Evolutionary conservation across 1,140 invertebrate genomes (phyloP), one percentile per base, ranked within the genome.

Genomic region (Colletes gigas): DNA sequence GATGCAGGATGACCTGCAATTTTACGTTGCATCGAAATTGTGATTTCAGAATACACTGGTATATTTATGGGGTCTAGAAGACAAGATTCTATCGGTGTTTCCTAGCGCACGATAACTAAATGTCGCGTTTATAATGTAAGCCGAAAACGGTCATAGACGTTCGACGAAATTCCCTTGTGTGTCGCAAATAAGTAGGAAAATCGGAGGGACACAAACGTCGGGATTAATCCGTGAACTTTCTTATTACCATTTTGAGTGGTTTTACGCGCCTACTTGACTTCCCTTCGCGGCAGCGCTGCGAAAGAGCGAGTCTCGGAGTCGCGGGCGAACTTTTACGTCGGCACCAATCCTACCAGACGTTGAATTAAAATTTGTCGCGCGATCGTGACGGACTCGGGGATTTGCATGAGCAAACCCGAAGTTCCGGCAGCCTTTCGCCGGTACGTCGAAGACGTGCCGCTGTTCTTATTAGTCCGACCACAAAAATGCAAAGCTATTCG

Each of bases 161-260:
- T 67, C 65, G 17, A 50, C 30, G 50, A 10, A 12, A 30, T n/a
- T 70, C 68, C 68, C 54, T n/a, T 9, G 21, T 39, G 21, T 15
- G 9, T 55, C 52, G 68, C 21, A 70, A 70, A 70, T 57, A 39
- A 70, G 62, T 44, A 39, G 30, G 44, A 19, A 79, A 70, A 80
- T 80, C 30, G 52, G 15, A 10, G n/a, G 47, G 30, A 14, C 30
- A n/a, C 39, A 54, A 66, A 66, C 50, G 62, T 39, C 59, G 4
- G 39, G 30, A 50, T 57, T 67, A 79, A 75, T 80, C 86, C 83
- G 81, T 82, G 83, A 87, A 86, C 83, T 88, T 84, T 83, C 69
- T 60, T 82, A 88, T 88, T 88, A 86, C 77, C 87, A 88, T 88
- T 88, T 88, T 88, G 84, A 88, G 85, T 88, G 83, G 81, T 84